Evolutionary conservation across 2,797 vertebrate species (phyloP), one percentile per base, ranked within the genome.

Genomic region (Sciurus vulgaris): DNA sequence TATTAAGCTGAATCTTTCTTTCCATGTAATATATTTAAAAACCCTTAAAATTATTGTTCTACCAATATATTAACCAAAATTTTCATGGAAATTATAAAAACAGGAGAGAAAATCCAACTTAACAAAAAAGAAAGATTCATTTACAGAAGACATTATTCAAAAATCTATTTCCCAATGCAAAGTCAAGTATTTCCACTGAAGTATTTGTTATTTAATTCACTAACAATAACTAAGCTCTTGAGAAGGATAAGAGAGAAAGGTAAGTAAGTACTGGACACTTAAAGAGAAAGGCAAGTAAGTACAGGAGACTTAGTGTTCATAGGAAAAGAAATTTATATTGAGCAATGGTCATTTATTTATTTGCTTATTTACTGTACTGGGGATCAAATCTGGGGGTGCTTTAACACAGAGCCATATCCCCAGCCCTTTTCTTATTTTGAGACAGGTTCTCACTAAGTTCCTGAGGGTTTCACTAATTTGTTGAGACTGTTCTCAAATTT

Each of bases 161-260:
- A 91, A 89, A 76, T 86, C 51, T 78, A 78, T 65, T 90, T 67
- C 24, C 17, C 33, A 78, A 24, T 87, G 47, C 7, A 78, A 77
- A 72, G 22, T 87, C 63, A 79, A 94, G 38, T 79, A 90, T 81
- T 89, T 77, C 20, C 20, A 78, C 28, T 76, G 44, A 38, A 38
- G 38, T 38, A 38, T 38, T 38, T 93, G 49, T 24, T 82, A 91
- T 83, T 72, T 72, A 49, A 73, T 72, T 83, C 61, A 90, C 70
- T 69, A 91, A 93, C 63, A 73, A 83, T 65, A 93, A 20, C 38
- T 65, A 93, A 83, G 28, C 12, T 82, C 26, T 84, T 93, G 14
- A 93, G 33, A 35, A 67, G n/a, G 81, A 18, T 86, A 61, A 89
- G 13, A 26, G n/a, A 59, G 41, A 93, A 84, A 7, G 76, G 11